A percentile compares a stretch with the other conserved stretches of the same genome.
phyloP scores from a whole-genome alignment of 2,113 vertebrate species.

The Eulemur macaco region DNA sequence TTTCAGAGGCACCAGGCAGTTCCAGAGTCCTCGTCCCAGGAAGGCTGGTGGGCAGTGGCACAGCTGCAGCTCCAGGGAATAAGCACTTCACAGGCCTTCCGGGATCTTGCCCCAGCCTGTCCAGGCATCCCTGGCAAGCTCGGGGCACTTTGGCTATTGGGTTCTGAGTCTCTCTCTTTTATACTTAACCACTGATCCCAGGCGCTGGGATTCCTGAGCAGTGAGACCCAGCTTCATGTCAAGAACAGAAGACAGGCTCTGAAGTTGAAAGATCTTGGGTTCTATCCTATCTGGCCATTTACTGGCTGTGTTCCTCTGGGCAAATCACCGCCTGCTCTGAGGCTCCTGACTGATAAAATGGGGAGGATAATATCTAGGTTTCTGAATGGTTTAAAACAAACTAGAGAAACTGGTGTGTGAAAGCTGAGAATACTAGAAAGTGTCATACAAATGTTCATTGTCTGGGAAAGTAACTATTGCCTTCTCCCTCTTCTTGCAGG shows the following conservation, averaged over 20 bases:
- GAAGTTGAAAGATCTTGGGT: background rate
- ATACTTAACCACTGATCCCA: background rate
- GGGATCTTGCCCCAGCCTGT: conserved; percentile 41
- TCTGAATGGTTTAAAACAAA: background rate
- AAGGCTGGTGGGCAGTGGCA: background rate
- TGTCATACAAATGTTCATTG: background rate
- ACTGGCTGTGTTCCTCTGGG: background rate
- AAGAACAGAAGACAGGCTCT: background rate
- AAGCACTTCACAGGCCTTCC: background rate
- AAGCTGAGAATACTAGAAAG: background rate
- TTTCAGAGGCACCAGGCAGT: background rate
- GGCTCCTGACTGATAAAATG: background rate
- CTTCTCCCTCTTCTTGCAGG: background rate
- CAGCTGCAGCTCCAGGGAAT: background rate
- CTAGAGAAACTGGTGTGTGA: background rate
- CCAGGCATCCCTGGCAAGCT: background rate
- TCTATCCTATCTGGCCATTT: background rate
- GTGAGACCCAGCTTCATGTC: background rate
- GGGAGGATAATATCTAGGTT: background rate
- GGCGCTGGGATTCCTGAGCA: background rate
- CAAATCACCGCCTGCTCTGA: background rate
- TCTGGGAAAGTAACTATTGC: background rate
- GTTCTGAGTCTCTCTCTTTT: background rate
- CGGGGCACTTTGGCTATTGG: background rate
- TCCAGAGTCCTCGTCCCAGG: background rate